These are phyloP conservation scores for Cataglyphis altisquamis DNA, from an alignment of 2,888 invertebrate genomes.

Conservation along the genomic window DNA sequence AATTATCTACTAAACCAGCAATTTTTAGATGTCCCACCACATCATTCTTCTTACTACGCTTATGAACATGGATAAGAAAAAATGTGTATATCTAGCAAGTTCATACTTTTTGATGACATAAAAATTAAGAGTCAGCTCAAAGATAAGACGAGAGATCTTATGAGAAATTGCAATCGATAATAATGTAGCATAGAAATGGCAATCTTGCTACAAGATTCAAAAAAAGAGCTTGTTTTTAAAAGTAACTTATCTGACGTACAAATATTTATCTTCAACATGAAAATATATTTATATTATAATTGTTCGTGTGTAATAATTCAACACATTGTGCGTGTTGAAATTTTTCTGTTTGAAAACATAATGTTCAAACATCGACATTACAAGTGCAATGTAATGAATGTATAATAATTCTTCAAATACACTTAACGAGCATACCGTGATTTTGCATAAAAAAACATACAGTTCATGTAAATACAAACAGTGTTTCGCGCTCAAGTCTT, in stretches of 20 bases:
- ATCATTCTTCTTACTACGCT: not conserved
- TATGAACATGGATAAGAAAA: not conserved
- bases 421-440: slow-evolving; percentile 21
- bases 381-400: slow-evolving; percentile 56
- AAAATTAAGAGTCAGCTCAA: not conserved
- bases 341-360: slow-evolving; percentile 29
- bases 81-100: not conserved
- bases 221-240: not conserved
- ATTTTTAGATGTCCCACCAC: not conserved
- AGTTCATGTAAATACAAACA: slow-evolving; percentile 36
- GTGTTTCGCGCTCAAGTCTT: not conserved
- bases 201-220: not conserved
- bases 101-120: not conserved
- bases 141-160: not conserved
- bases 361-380: slow-evolving; percentile 14
- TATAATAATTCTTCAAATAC: slow-evolving; percentile 58
- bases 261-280: not conserved
- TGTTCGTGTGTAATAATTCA: no score
- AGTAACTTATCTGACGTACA: not conserved
- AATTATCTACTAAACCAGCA: slow-evolving; percentile 4
- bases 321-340: not conserved
- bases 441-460: slow-evolving; percentile 36
- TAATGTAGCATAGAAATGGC: not conserved
- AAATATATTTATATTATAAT: no score
- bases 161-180: not conserved